Evolutionary conservation across 2,113 vertebrate genomes (phyloP), one percentile per base, ranked within the genome.

Genomic region (Corythaixoides concolor): DNA sequence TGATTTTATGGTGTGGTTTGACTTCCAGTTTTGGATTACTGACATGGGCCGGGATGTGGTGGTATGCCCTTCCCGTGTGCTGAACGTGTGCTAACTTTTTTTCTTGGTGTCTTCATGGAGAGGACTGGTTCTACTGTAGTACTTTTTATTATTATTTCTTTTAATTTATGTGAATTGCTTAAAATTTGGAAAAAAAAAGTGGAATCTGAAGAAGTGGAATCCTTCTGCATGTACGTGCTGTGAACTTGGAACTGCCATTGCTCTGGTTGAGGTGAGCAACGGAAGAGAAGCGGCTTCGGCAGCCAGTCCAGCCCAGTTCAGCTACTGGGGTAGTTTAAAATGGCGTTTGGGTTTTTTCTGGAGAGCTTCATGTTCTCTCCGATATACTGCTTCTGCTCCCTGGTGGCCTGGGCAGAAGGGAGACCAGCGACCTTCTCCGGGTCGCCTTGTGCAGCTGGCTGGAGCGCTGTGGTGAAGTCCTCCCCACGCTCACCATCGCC

Each of bases 1-100:
- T 0, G 0, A 8, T 52, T 37, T 80, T 80, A 15, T 1, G 5
- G 20, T 27, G 63, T 47, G 8, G 68, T 77, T 74, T 80, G 60
- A 21, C 30, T 24, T 7, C 50, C 66, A 37, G 76, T 0, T 60
- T 84, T 80, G 84, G 66, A 15, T 94, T 85, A 27, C 86, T 33
- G 45, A 11, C 15, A 2, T 3, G 2, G 79, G 15, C 55, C 3
- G 13, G 19, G 49, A 3, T 16, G 84, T 2, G 22, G 2, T 19
- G 30, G 4, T 62, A 4, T 50, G 76, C 13, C 60, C 28, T 50
- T 69, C 43, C 59, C 0, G 0, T 10, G 6, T 0, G 0, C 9
- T 11, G 5, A n/a, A 6, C 2, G 1, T 43, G 26, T 22, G 30
- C 16, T 47, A 11, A 32, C 24, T 11, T 23, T 13, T 2, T 1